These are phyloP conservation scores for Tachycineta bicolor DNA, from an alignment of 2,113 vertebrate genomes.

Conservation along the genomic window DNA sequence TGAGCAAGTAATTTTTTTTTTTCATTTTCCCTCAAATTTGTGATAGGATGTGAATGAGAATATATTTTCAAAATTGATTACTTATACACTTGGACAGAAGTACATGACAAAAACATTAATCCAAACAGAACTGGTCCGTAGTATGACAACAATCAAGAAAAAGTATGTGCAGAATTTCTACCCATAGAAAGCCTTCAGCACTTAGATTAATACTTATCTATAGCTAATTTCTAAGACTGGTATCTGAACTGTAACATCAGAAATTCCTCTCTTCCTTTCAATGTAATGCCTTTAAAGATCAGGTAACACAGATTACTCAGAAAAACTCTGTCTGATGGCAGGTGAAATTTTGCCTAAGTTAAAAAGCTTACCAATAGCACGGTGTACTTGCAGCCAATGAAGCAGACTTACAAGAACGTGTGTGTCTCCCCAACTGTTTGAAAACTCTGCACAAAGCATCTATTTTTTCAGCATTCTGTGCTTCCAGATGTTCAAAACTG, in stretches of 20 bases:
- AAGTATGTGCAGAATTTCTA: neutral
- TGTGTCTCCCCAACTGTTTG: neutral
- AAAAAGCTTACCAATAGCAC: neutral
- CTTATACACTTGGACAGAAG: neutral
- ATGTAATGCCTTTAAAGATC: neutral
- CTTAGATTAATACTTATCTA: neutral
- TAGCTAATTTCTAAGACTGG: neutral
- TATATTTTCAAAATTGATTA: neutral
- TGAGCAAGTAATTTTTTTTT: neutral
- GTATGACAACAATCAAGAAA: neutral
- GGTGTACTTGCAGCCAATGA: neutral
- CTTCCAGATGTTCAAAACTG: conserved; percentile 15
- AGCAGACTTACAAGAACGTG: neutral
- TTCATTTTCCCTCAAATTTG: neutral
- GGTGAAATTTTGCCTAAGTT: neutral
- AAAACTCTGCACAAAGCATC: neutral
- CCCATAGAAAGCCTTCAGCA: neutral
- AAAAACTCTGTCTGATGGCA: neutral
- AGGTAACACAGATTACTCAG: neutral
- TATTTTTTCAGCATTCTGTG: neutral
- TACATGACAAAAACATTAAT: neutral
- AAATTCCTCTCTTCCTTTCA: neutral
- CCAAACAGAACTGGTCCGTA: neutral
- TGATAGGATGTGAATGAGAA: neutral
- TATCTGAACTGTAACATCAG: neutral